Evolutionary conservation across 1,140 invertebrate species (phyloP), one percentile per base, ranked within the genome.

Genomic region (Phymastichus coffea): DNA sequence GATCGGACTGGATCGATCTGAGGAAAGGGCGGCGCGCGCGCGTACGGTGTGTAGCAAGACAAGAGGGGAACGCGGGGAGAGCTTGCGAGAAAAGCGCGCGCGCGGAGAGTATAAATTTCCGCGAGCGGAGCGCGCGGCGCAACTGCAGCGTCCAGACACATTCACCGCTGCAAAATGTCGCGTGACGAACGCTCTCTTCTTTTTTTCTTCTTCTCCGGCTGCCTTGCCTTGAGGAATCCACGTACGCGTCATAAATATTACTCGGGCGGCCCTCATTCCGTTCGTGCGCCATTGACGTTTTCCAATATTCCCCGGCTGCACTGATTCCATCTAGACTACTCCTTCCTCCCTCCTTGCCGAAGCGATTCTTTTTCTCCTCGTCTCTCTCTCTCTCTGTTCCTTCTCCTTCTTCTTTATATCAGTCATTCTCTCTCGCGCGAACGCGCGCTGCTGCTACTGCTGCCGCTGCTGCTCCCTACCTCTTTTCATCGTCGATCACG

Each of bases 161-260:
- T 47, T 56, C 54, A 56, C 30, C 33, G 35, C 19, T 3, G 25
- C 44, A 57, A 48, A 48, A 48, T 48, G 44, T 48, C 33, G 43
- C 44, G 26, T 49, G 56, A 51, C 37, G 37, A 43, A 47, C 56
- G 53, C 56, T n/a, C n/a, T n/a, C n/a, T n/a, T n/a, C n/a, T 37
- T 46, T 28, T 17, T 10, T 23, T 41, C 38, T 46, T 19, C 23
- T 47, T 44, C 25, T 40, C 37, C 49, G 4, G 22, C n/a, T n/a
- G n/a, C 67, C 63, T 65, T 69, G 69, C 68, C 69, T 72, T 69
- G 65, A 70, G 65, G 70, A 77, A 75, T 70, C 71, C 76, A 78
- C 75, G 75, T 78, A 76, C 74, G 68, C 65, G 70, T 78, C 76
- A 79, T 79, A 79, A 79, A 79, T 79, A 78, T 66, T 69, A 63